Evolutionary conservation across 2,113 vertebrate species (phyloP), one percentile per base, ranked within the genome.

Genomic region (Alligator sinensis): DNA sequence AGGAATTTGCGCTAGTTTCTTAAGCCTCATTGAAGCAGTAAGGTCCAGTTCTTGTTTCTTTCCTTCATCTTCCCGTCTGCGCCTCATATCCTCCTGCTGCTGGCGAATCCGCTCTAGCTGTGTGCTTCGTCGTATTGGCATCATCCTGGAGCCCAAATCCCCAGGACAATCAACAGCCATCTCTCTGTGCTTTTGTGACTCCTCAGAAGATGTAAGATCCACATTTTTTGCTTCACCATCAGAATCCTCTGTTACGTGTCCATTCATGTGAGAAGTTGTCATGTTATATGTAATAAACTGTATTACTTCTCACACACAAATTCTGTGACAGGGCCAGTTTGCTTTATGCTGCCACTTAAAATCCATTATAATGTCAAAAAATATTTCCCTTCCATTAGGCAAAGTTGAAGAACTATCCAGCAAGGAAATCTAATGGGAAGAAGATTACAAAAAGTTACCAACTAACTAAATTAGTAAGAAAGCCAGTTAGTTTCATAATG

Each of bases 121-220:
- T 86, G 98, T 97, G 0, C 98, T 98, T 80, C 98, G 97, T 30
- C 98, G 98, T 75, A 98, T 87, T 8, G 99, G 99, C 98, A 96
- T 97, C 96, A 99, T 99, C 90, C 99, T 98, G 90, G 98, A 98
- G 77, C 99, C 99, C 96, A 99, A 94, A 55, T 99, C 99, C 86
- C 98, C 98, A 0, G 99, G 99, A 96, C 99, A 99, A 96, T 99
- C 99, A 77, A 99, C 99, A 25, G 98, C 98, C 98, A 99, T 98
- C 96, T 99, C 98, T 96, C 98, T 98, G 94, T 98, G 98, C 94
- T 97, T 99, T 94, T 97, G 97, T 92, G 97, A 91, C 68, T 98
- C 98, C 82, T 98, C 98, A 92, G 94, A 90, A 92, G 94, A 97
- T 84, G 92, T 92, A 96, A 98, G 97, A 95, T 97, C 98, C 96